Base-by-base conservation (phyloP, 2,888 invertebrate species). In the Toxonevra muliebris region DNA sequence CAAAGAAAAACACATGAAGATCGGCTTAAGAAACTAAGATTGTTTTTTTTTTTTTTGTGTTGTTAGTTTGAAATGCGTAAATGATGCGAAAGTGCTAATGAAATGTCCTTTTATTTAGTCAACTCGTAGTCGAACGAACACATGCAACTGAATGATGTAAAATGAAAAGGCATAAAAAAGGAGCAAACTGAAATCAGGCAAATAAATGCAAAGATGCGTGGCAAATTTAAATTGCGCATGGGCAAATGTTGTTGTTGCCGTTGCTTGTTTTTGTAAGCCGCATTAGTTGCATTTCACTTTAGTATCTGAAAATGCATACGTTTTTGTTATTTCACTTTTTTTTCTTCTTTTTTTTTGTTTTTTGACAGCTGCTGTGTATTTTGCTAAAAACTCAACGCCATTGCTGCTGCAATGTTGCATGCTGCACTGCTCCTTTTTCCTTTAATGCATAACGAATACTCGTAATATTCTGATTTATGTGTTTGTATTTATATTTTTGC, bases 161-260 rank as follows among this genome's bases (percentile, higher is more conserved):
- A 50, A 15, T 30, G 12, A 7, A 30, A n/a, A 20, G 3, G 42
- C 20, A 7, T 7, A 42, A 58, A 17, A 54, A 15, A 43, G 60
- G 55, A 63, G 61, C 43, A 42, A 17, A 57, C 55, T 57, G 43
- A 20, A 60, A 17, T 41, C 65, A 65, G 52, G 41, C 65, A 65
- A 65, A 58, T 48, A 61, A 65, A 65, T 17, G 62, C 69, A 69
- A 61, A 63, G 66, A 59, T 48, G 69, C 76, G 73, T 76, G 65
- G 64, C 70, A 69, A 76, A 76, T 76, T 73, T 68, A 70, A 76
- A 76, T 75, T 76, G 70, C 71, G 72, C 76, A 75, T 75, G 75
- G 69, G 70, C 70, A 72, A 74, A 72, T 69, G 71, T 64, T 70
- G 70, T 42, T 20, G 15, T 45, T 55, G 48, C 50, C 45, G 58